A percentile compares a stretch with the other conserved stretches of the same genome.
These are phyloP conservation scores for Dermatemys mawii DNA, from an alignment of 2,113 vertebrate genomes.

Conservation along the genomic window DNA sequence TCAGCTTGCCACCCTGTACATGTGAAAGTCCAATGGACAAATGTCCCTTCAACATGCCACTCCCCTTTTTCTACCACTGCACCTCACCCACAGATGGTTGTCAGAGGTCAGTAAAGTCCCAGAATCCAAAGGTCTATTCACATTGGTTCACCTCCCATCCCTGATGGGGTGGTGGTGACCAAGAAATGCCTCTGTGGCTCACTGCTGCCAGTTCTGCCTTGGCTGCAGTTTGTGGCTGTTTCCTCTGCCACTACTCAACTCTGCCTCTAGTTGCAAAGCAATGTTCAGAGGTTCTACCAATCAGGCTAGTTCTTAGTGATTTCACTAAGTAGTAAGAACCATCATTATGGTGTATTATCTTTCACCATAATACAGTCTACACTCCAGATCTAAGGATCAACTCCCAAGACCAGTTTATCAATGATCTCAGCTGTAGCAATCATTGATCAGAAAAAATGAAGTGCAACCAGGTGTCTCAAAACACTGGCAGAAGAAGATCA, in stretches of 20 bases:
- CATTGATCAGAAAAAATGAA: neutral
- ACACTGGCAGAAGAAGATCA: neutral
- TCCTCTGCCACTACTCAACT: neutral
- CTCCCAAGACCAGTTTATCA: neutral
- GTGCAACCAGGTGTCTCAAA: neutral
- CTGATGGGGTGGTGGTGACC: neutral
- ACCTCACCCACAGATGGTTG: neutral
- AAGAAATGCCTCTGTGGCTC: neutral
- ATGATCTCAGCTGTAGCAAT: neutral
- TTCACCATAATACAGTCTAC: neutral
- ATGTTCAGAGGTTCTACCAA: neutral
- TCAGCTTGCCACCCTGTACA: neutral
- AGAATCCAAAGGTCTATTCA: neutral
- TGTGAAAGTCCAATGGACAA: neutral
- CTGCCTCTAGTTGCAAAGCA: neutral
- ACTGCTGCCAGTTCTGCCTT: neutral
- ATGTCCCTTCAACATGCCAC: neutral
- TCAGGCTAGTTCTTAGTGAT: neutral
- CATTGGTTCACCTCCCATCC: neutral
- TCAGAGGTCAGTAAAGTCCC: neutral
- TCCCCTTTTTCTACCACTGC: neutral
- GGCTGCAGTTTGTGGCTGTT: neutral
- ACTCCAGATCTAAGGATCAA: neutral
- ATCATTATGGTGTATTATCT: neutral
- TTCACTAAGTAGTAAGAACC: no score